phyloP scores from a whole-genome alignment of 2,113 vertebrate species.

The Falco punctatus region DNA sequence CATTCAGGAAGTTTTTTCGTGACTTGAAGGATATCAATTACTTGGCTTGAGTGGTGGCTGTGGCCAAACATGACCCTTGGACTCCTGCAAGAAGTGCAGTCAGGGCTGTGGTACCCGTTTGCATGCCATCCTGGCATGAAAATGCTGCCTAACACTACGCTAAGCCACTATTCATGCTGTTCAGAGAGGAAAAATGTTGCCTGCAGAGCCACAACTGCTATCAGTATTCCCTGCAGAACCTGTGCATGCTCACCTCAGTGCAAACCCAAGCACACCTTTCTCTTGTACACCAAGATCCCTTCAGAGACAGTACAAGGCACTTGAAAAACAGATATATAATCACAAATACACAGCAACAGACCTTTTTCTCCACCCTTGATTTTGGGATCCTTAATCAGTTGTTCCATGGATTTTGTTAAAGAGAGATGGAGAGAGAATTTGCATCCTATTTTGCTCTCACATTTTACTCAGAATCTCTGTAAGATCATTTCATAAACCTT shows the following conservation, averaged over 20 bases:
- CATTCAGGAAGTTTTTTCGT: neutral
- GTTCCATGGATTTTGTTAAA: neutral
- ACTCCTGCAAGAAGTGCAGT: rapidly evolving
- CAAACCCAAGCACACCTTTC: neutral
- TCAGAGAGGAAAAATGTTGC: neutral
- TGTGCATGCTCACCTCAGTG: neutral
- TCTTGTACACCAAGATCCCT: neutral
- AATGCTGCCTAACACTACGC: neutral
- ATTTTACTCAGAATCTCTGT: neutral
- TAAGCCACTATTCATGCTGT: neutral
- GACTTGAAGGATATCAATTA: neutral
- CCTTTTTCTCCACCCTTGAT: neutral
- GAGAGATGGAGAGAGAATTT: neutral
- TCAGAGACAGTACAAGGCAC: neutral
- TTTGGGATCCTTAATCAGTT: neutral
- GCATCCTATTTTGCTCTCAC: neutral
- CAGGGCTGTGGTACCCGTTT: neutral
- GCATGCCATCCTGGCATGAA: neutral
- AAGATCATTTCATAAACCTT: neutral
- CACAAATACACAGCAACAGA: neutral
- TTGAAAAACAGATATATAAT: neutral
- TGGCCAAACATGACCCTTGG: neutral
- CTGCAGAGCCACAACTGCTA: neutral
- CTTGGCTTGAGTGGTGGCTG: neutral
- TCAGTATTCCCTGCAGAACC: neutral